Evolutionary conservation across 2,888 invertebrate genomes (phyloP), one percentile per base, ranked within the genome.

Genomic region (Pardosa pseudoannulata): DNA sequence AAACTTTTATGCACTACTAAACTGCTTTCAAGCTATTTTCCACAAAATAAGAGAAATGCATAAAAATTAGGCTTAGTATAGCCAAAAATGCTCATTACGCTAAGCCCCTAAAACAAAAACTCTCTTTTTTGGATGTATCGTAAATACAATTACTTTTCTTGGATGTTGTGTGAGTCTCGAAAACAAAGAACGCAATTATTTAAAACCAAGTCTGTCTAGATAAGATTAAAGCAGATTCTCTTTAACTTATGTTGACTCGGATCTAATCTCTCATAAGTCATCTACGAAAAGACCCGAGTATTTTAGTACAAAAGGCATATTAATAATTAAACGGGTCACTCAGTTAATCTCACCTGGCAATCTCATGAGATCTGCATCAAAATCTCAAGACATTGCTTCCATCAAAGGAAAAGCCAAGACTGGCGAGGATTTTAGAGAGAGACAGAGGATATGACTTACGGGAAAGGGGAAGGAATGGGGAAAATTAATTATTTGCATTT

Each of bases 281-380:
- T 16, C 46, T 16, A 46, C 46, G 11, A 46, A 46, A 46, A 46
- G 46, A 46, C 46, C 13, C n/a, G 2, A 46, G 13, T 16, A 16
- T 46, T 46, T 46, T 46, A 46, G 46, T 46, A 46, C 46, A 46
- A 46, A 7, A 46, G 13, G 46, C 46, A 46, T 46, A 46, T 46
- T 46, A 46, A 46, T 46, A 16, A 46, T 46, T 46, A 46, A 46
- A 16, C 46, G 36, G 36, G 36, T 36, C 36, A 36, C 36, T 9
- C 36, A 46, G 46, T 16, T 46, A 46, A 46, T 46, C 46, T 46
- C 16, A 2, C 46, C 46, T 46, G 46, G 46, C 11, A 16, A 46
- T 46, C 46, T 46, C 46, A 16, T 2, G 46, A 46, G 46, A 16
- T 36, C 36, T 36, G 36, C 36, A 7, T 36, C 36, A 36, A 5